Evolutionary conservation across 2,888 invertebrate species (phyloP).

Genomic region (Malacosoma neustria): DNA sequence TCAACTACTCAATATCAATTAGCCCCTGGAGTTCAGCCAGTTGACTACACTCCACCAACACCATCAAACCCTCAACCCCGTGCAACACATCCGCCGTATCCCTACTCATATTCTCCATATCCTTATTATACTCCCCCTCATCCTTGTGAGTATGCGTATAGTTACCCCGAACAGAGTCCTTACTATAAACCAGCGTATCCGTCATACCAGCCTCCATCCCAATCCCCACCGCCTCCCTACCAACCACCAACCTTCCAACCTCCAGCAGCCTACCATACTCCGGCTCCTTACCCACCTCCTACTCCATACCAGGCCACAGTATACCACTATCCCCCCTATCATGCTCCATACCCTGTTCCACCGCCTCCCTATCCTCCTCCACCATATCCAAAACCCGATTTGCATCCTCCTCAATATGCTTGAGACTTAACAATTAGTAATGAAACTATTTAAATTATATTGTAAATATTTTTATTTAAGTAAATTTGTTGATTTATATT

Average conservation of each 20-base stretch:
- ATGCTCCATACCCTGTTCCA: conserved; percentile 4
- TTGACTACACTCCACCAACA: conserved; percentile 18
- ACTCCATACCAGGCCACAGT: conserved; percentile 9
- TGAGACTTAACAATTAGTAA: no score
- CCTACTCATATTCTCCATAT: conserved; percentile 13
- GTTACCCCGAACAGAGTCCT: conserved; percentile 9
- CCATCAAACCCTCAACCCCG: conserved; percentile 15
- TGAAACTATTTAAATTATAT: no score
- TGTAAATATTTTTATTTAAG: no score
- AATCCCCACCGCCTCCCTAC: conserved; percentile 16
- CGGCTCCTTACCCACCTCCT: conserved; percentile 10
- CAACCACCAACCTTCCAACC: conserved; percentile 10
- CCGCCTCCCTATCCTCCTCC: conserved; percentile 4
- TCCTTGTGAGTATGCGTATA: conserved; percentile 9
- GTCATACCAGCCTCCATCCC: conserved; percentile 7
- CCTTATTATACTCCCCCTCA: conserved; percentile 15
- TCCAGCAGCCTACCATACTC: conserved; percentile 11
- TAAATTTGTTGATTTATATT: no score
- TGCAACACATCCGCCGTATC: conserved; percentile 19
- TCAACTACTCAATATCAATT: conserved; percentile 14
- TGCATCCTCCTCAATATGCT: conserved; percentile 4
- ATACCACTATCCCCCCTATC: conserved; percentile 8
- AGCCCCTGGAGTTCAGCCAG: conserved; percentile 16
- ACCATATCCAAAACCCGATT: conserved; percentile 9
- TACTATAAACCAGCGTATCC: conserved; percentile 5